These are phyloP conservation scores for Lasioglossum calceatum DNA, from an alignment of 2,888 invertebrate genomes.

Conservation along the genomic window DNA sequence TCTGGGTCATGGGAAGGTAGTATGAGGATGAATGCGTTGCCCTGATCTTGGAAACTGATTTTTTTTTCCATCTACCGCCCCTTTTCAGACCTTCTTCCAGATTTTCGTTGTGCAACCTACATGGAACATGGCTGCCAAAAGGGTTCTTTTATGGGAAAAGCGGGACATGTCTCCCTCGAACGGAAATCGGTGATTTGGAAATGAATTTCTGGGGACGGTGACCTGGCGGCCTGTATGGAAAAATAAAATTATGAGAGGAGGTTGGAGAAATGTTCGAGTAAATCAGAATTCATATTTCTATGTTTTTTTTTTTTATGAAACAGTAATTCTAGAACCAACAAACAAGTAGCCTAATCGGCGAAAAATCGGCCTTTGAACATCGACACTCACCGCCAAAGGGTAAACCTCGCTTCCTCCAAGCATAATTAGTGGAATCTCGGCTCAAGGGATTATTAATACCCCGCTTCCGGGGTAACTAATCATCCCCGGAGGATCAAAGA, in stretches of 20 bases:
- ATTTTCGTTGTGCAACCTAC: conserved; percentile 50
- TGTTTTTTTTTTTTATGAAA: neutral
- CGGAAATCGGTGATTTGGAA: conserved; percentile 14
- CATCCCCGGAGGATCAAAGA: conserved; percentile 25
- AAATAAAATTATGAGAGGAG: neutral
- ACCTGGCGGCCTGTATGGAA: neutral
- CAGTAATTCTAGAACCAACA: too few relatives aligned
- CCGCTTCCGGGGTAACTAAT: conserved; percentile 63
- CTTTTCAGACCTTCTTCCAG: conserved; percentile 44
- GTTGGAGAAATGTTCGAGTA: neutral
- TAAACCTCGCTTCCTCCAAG: neutral
- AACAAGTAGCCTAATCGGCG: neutral
- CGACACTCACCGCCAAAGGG: neutral
- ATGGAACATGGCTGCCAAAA: conserved; percentile 53
- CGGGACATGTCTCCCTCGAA: neutral
- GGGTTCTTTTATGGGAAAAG: conserved; percentile 52
- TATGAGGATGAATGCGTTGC: conserved; percentile 66
- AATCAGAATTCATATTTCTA: neutral
- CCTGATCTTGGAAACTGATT: conserved; percentile 81
- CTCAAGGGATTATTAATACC: conserved; percentile 12
- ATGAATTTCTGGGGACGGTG: neutral
- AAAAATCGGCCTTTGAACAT: neutral
- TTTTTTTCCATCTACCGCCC: conserved; percentile 47
- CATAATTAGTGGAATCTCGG: conserved; percentile 43
- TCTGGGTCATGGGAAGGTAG: conserved; percentile 83